Evolutionary conservation across 2,888 invertebrate genomes (phyloP).

Genomic region (Callinectes sapidus): DNA sequence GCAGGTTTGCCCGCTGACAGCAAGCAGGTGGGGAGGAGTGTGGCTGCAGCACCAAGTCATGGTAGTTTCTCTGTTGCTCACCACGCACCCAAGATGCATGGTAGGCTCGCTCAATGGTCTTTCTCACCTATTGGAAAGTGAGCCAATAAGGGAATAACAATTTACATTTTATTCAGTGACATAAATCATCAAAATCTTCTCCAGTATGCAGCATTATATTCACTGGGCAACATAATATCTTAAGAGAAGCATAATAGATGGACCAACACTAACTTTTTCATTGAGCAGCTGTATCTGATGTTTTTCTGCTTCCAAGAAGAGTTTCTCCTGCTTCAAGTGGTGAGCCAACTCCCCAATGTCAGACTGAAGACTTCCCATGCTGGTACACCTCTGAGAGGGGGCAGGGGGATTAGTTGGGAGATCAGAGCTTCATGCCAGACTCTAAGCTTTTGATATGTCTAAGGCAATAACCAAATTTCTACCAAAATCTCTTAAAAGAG

Average conservation of each 20-base stretch:
- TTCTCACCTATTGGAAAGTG: slow-evolving; percentile 77
- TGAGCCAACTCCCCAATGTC: slow-evolving; percentile 68
- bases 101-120: slow-evolving; percentile 80
- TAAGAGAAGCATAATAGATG: not conserved
- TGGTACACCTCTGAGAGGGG: slow-evolving; percentile 46
- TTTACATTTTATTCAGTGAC: not conserved
- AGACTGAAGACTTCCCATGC: slow-evolving; percentile 65
- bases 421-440: too few species aligned
- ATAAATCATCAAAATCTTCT: too few species aligned
- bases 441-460: too few species aligned
- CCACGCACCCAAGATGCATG: slow-evolving; percentile 91
- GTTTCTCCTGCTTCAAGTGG: slow-evolving; percentile 67
- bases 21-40: slow-evolving; percentile 87
- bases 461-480: too few species aligned
- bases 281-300: slow-evolving; percentile 68
- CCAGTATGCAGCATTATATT: too few species aligned
- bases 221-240: not conserved
- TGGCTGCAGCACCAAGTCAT: slow-evolving; percentile 84
- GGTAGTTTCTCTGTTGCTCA: slow-evolving; percentile 88
- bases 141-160: not conserved
- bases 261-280: slow-evolving; percentile 60
- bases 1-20: slow-evolving; percentile 83
- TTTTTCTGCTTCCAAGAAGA: slow-evolving; percentile 71
- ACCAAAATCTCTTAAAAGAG: too few species aligned
- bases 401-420: too few species aligned